Evolutionary conservation across 1,140 invertebrate species (phyloP), one percentile per base, ranked within the genome.

Genomic region (Portunus trituberculatus): DNA sequence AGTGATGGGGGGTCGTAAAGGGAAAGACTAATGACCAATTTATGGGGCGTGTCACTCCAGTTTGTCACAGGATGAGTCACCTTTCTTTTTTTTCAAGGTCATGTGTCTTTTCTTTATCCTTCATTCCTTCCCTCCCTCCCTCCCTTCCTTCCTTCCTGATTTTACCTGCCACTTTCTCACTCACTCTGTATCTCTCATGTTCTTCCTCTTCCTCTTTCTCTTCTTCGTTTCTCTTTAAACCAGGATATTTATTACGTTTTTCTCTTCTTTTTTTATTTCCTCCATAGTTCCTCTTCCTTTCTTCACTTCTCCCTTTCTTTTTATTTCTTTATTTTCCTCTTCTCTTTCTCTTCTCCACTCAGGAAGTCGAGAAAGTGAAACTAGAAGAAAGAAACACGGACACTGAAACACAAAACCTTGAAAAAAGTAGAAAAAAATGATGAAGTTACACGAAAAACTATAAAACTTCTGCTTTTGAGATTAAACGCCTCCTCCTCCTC

Each of bases 1-100:
- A 76, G 67, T 76, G n/a, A 76, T 76, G 67, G 67, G 67, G 20
- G 67, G 67, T 76, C 67, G 67, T 76, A 76, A 76, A 76, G 67
- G 6, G 20, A 76, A 76, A 76, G 67, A 76, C 67, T 76, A 76
- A 76, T 76, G 67, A 76, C 67, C 67, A 76, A 76, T 76, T 76
- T 76, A 76, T 76, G 67, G 25, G 20, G 67, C 67, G 67, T 76
- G 67, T 76, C 67, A 76, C 20, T 76, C 67, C n/a, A 76, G 67
- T 76, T 76, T 76, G 67, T 76, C 67, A 76, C 20, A 1, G 67
- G 67, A n/a, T 25, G 67, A 76, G 67, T n/a, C 67, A n/a, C 20
- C 25, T 76, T 76, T 20, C 20, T 76, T 76, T 76, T 76, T 76
- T 76, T 76, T 76, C 67, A 76, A 76, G 67, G 67, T 76, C 67